Base-by-base conservation (phyloP, 2,797 vertebrate genomes). In the Scomberomorus guttatus region DNA sequence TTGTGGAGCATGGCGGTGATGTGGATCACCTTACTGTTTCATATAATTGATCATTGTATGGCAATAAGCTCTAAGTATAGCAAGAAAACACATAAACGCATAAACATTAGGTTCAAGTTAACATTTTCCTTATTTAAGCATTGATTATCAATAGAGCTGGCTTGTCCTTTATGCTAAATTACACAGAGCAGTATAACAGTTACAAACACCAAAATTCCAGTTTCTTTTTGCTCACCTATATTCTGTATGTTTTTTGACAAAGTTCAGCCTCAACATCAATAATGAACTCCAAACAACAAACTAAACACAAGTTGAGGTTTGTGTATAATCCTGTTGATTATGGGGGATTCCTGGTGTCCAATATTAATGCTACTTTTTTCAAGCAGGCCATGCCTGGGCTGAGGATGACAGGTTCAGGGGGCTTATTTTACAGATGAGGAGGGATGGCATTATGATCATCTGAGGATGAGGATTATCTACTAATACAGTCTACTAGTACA, bases 111-210 rank as follows among this genome's bases (percentile, higher is more conserved):
- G 10, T 56, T 22, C 15, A 22, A 2, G 25, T 62, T 12, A 65
- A 78, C 22, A 60, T 60, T 58, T 12, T 37, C 68, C 34, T 70
- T 48, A 69, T 77, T 5, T 25, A 77, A 80, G 32, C 61, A 75
- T 67, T 63, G 39, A 78, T 78, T 68, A 50, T 20, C 48, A 32
- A 55, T 2, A 51, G 8, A 46, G 66, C 64, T 52, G 54, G 37
- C 39, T 44, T 60, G 57, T 62, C 24, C 52, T 63, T 73, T 27
- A 72, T 72, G 72, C 58, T 51, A 44, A 68, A 75, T 75, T 70
- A 58, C 2, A 55, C 25, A 8, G 27, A 29, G 37, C 18, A 18
- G 42, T 55, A 32, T 27, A 58, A 69, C 27, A 39, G 34, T 42
- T 14, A 6, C 14, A 61, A 60, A 55, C 24, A 67, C 2, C n/a